These are phyloP conservation scores for Sphaerophoria rueppellii DNA, from an alignment of 2,888 invertebrate species.

Conservation along the genomic window DNA sequence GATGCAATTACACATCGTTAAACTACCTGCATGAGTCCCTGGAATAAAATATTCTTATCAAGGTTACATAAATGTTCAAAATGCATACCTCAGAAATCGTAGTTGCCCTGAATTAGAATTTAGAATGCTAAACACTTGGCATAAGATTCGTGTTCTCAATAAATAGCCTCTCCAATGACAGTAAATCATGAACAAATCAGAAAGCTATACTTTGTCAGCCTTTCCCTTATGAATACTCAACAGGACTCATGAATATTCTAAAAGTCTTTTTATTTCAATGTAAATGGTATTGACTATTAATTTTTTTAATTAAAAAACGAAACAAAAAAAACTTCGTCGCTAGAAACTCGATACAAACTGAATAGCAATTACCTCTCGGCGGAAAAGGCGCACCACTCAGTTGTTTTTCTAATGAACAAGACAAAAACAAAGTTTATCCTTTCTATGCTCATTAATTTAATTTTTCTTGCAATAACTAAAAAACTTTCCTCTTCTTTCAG, in stretches of 20 bases:
- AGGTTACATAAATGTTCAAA: too few relatives aligned
- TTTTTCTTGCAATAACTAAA: constrained; percentile 62
- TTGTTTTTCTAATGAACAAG: constrained; percentile 35
- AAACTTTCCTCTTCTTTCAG: constrained; percentile 28
- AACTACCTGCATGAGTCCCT: too few relatives aligned
- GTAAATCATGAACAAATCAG: too few relatives aligned
- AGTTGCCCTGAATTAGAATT: too few relatives aligned
- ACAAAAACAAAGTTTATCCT: constrained; percentile 52
- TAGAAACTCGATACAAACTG: constrained; percentile 39
- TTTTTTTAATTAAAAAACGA: constrained; percentile 49
- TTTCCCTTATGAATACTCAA: constrained; percentile 58
- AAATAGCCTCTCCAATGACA: too few relatives aligned
- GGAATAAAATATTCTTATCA: too few relatives aligned
- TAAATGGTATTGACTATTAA: constrained; percentile 34
- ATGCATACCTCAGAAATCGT: too few relatives aligned
- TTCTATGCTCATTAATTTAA: constrained; percentile 69
- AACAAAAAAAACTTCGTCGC: constrained; percentile 17
- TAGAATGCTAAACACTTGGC: too few relatives aligned
- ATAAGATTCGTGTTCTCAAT: too few relatives aligned
- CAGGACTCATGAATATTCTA: constrained; percentile 65
- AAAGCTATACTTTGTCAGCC: too few relatives aligned
- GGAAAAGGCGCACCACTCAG: neutral
- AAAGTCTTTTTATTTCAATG: constrained; percentile 19
- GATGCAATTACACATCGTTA: too few relatives aligned
- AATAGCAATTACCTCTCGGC: constrained; percentile 41